These are phyloP conservation scores for Trachelus troglodyta DNA, from an alignment of 2,888 invertebrate species.

Conservation along the genomic window DNA sequence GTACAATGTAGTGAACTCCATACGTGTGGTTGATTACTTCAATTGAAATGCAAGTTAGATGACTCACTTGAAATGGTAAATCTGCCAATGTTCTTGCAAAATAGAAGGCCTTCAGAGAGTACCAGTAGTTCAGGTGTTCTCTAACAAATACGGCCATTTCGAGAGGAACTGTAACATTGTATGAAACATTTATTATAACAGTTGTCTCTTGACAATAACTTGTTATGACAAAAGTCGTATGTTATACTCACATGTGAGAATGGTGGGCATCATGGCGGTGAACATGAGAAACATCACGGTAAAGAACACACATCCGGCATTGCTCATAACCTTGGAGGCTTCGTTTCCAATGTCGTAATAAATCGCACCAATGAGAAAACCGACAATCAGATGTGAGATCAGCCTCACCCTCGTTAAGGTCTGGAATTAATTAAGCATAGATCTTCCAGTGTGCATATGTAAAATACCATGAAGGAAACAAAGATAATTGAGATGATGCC, in stretches of 20 bases:
- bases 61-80: conserved; percentile 90
- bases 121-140: conserved; percentile 97
- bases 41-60: conserved; percentile 46
- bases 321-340: conserved; percentile 93
- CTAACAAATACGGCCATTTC: conserved; percentile 96
- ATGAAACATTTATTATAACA: conserved; percentile 15
- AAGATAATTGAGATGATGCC: not conserved
- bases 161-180: conserved; percentile 81
- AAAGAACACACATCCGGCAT: conserved; percentile 96
- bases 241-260: conserved; percentile 89
- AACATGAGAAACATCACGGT: conserved; percentile 97
- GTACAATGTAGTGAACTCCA: conserved; percentile 14
- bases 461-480: not conserved
- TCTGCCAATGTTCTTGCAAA: conserved; percentile 97
- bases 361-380: conserved; percentile 90
- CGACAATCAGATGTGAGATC: conserved; percentile 88
- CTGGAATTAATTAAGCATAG: conserved; percentile 64
- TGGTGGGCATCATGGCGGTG: conserved; percentile 98
- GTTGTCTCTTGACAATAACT: not conserved
- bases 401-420: conserved; percentile 91
- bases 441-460: not conserved
- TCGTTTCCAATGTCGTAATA: conserved; percentile 95
- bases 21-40: not conserved
- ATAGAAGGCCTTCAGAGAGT: conserved; percentile 96
- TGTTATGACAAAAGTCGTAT: not conserved